A percentile compares a stretch with the other conserved stretches of the same genome.
Evolutionary conservation across 2,888 invertebrate genomes (phyloP).

Genomic region (Carabus problematicus): DNA sequence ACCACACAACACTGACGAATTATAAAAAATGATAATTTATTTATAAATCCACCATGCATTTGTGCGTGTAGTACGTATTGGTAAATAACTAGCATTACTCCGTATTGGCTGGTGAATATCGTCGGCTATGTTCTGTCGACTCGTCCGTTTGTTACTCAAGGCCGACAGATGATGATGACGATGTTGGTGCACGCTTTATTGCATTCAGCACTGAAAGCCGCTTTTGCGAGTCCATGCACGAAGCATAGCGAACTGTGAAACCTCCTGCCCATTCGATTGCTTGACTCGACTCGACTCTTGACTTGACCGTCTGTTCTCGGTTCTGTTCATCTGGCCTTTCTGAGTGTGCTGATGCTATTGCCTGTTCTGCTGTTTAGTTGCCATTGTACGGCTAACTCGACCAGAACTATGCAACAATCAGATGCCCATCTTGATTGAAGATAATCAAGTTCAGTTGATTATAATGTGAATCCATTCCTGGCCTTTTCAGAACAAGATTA

Average conservation of each 20-base stretch:
- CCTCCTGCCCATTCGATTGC: too few species aligned
- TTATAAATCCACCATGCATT: too few species aligned
- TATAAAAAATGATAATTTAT: too few species aligned
- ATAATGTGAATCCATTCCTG: conserved; percentile 17
- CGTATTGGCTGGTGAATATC: neutral
- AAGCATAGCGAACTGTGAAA: too few species aligned
- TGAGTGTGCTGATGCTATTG: neutral
- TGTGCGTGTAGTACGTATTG: conserved; percentile 5
- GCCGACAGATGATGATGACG: neutral
- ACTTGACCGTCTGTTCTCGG: too few species aligned
- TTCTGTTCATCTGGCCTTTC: too few species aligned
- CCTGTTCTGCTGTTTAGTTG: neutral
- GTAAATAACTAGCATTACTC: conserved; percentile 5
- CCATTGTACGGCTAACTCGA: conserved; percentile 8
- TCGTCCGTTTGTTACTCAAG: conserved; percentile 4
- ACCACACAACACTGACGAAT: too few species aligned
- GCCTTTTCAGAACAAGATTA: conserved; percentile 5
- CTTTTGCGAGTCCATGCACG: too few species aligned
- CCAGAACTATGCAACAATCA: conserved; percentile 18
- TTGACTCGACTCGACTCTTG: too few species aligned
- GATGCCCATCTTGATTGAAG: conserved; percentile 36
- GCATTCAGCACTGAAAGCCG: neutral
- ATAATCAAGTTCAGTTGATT: conserved; percentile 38
- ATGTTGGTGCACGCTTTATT: conserved; percentile 13
- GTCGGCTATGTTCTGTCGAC: neutral